These are phyloP conservation scores for Peromyscus maniculatus DNA, from an alignment of 2,113 vertebrate species.

Conservation along the genomic window DNA sequence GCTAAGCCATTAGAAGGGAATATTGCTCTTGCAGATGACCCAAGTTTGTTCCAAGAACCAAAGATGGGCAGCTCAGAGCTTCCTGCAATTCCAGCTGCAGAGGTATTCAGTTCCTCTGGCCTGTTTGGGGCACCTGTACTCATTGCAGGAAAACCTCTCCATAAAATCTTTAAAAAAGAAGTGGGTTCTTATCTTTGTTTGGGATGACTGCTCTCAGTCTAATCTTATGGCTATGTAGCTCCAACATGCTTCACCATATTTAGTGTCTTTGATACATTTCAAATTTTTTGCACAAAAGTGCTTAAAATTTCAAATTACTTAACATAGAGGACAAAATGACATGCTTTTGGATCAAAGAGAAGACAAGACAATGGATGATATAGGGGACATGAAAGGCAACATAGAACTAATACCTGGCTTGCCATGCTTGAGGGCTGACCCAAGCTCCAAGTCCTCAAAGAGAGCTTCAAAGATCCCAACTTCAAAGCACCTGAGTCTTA, in stretches of 20 bases:
- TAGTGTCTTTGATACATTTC: conserved; percentile 20
- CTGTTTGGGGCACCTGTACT: background rate
- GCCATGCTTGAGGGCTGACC: conserved; percentile 38
- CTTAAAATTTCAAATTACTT: conserved; percentile 2
- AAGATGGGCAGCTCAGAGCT: background rate
- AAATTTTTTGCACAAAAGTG: conserved; percentile 21
- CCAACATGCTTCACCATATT: background rate
- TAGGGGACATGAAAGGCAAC: background rate
- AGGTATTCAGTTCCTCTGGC: background rate
- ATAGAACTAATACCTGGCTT: background rate
- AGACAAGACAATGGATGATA: background rate
- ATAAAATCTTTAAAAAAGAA: background rate
- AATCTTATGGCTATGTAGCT: background rate
- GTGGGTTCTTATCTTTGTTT: background rate
- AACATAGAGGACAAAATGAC: background rate
- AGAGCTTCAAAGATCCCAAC: conserved; percentile 74
- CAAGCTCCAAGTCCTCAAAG: background rate
- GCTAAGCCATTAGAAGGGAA: background rate
- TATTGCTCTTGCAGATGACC: background rate
- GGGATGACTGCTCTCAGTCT: background rate
- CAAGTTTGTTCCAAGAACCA: background rate
- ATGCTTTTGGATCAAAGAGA: background rate
- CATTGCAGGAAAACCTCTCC: background rate
- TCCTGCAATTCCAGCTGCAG: background rate
- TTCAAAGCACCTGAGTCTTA: conserved; percentile 76